Evolutionary conservation across 2,797 vertebrate genomes (phyloP).

Genomic region (Aselliscus stoliczkanus): DNA sequence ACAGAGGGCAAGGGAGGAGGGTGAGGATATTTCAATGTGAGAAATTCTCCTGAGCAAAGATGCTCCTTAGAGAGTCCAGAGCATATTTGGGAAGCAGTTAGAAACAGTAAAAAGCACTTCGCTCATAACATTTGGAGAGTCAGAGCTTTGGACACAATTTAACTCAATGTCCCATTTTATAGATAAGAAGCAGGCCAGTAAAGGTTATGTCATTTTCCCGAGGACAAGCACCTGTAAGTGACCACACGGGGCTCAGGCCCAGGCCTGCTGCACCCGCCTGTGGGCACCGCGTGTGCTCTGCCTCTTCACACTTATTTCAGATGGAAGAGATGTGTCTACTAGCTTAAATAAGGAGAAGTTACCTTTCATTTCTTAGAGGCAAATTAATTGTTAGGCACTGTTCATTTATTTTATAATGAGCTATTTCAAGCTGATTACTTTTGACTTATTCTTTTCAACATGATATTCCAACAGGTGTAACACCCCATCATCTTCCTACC

Average conservation of each 20-base stretch:
- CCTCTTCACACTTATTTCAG: neutral
- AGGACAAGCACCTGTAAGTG: neutral
- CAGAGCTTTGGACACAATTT: neutral
- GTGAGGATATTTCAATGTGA: neutral
- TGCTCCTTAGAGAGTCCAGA: neutral
- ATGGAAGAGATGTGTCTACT: neutral
- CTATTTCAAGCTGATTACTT: neutral
- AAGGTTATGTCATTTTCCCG: neutral
- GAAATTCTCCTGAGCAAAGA: neutral
- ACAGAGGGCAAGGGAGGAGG: neutral
- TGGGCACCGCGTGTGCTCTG: neutral
- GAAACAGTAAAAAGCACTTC: neutral
- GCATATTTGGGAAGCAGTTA: neutral
- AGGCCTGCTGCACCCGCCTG: neutral
- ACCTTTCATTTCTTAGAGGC: neutral
- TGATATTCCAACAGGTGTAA: neutral
- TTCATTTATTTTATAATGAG: neutral
- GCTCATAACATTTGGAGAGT: neutral
- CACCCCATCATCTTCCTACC: neutral
- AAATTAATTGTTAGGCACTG: conserved; percentile 5
- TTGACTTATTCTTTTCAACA: neutral
- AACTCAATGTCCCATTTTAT: neutral
- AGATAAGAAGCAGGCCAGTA: neutral
- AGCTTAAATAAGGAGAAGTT: neutral
- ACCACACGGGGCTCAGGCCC: neutral